A percentile compares a stretch with the other conserved stretches of the same genome.
Evolutionary conservation across 2,797 vertebrate genomes (phyloP).

Genomic region (Chaunax sp.): DNA sequence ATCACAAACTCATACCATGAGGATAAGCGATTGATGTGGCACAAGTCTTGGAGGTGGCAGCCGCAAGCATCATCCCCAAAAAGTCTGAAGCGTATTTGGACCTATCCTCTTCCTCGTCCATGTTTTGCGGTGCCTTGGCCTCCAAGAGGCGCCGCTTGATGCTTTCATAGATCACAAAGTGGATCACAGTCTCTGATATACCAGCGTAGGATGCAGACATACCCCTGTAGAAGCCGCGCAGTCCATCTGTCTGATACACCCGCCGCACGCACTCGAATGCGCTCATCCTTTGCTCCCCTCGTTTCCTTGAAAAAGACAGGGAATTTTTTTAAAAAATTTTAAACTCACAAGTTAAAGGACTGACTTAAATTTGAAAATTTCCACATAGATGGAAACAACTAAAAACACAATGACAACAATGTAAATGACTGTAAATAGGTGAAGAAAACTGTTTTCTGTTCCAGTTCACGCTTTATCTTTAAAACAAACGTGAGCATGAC

Average conservation of each 20-base stretch:
- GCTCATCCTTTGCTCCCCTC: constrained; percentile 92
- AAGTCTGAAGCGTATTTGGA: constrained; percentile 94
- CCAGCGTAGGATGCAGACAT: constrained; percentile 98
- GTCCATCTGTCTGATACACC: constrained; percentile 93
- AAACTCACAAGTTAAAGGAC: neutral
- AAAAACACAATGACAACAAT: too few species aligned
- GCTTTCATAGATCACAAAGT: constrained; percentile 99
- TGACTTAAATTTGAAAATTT: too few species aligned
- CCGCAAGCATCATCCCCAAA: constrained; percentile 96
- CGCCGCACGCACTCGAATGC: constrained; percentile 93
- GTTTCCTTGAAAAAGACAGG: constrained; percentile 81
- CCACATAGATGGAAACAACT: neutral
- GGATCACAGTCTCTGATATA: constrained; percentile 99
- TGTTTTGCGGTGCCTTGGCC: constrained; percentile 86
- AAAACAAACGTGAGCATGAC: too few species aligned
- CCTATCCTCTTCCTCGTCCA: constrained; percentile 90
- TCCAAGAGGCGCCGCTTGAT: constrained; percentile 94
- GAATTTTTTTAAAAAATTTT: too few species aligned
- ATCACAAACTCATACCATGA: constrained; percentile 86
- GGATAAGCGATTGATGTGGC: constrained; percentile 96
- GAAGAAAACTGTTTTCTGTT: too few species aligned
- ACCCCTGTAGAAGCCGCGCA: constrained; percentile 95
- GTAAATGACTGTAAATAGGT: too few species aligned
- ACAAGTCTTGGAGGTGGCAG: constrained; percentile 97
- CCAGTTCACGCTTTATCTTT: too few species aligned